Conservation (phyloP, 2,113 vertebrate genomes). For the Mustelus asterias region DNA sequence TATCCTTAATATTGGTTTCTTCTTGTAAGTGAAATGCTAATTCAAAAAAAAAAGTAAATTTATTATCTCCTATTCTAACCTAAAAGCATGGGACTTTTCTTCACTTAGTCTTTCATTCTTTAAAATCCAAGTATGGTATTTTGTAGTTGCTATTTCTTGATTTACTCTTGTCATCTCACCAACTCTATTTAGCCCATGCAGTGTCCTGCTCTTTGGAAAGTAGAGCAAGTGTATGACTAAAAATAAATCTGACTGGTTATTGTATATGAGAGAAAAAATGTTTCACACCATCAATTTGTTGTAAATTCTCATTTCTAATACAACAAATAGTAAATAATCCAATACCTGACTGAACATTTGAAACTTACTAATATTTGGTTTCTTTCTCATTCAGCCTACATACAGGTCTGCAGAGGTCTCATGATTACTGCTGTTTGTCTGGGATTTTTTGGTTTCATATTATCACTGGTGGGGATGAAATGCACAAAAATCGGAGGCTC, state of each 20-base stretch:
- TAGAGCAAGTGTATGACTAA: not conserved
- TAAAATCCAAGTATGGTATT: not conserved
- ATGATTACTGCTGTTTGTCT: slow-evolving; percentile 77
- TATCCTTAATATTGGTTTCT: not conserved
- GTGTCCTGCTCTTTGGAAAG: not conserved
- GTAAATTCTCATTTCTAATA: not conserved
- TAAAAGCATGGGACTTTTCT: not conserved
- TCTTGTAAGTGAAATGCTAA: not conserved
- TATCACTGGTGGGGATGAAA: slow-evolving; percentile 90
- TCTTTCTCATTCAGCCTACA: slow-evolving; percentile 61
- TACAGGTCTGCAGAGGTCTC: slow-evolving; percentile 83
- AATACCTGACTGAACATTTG: not conserved
- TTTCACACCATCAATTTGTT: not conserved
- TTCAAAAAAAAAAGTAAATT: not conserved
- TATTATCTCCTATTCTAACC: not conserved
- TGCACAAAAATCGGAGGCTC: slow-evolving; percentile 92
- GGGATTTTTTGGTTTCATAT: slow-evolving; percentile 80
- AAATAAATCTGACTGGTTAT: not conserved
- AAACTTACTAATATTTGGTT: not conserved
- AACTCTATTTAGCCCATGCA: not conserved
- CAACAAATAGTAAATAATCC: not conserved
- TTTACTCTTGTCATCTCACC: not conserved
- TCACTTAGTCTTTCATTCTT: not conserved
- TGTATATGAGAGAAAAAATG: not conserved
- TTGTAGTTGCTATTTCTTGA: not conserved